Conservation (phyloP, 1,140 invertebrate species). For the Drosophila nasuta region DNA sequence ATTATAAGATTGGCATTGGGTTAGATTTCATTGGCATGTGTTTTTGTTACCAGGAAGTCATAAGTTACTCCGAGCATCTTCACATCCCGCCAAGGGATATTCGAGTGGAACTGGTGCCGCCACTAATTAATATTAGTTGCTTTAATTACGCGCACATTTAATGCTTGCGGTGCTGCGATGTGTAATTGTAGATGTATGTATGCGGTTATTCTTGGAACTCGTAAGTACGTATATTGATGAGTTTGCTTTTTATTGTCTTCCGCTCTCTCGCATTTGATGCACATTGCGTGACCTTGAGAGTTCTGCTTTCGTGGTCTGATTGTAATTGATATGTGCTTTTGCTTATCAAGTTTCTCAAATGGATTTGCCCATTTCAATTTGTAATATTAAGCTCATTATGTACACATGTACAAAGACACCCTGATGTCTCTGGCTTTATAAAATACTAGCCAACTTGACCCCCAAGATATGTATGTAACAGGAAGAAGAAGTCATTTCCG, state of each 20-base stretch:
- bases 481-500: too few species aligned
- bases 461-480: too few species aligned
- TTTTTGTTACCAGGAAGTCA: slow-evolving; percentile 38
- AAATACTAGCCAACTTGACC: too few species aligned
- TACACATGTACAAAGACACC: not conserved
- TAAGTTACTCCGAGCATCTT: slow-evolving; percentile 4
- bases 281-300: slow-evolving; percentile 19
- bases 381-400: not conserved
- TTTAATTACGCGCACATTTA: slow-evolving; percentile 61
- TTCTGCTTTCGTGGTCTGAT: not conserved
- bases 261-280: not conserved
- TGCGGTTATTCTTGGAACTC: not conserved
- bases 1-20: slow-evolving; percentile 35
- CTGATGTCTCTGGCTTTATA: not conserved
- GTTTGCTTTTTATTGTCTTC: slow-evolving; percentile 7
- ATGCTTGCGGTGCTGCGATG: not conserved
- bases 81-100: slow-evolving; percentile 1
- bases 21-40: slow-evolving; percentile 59
- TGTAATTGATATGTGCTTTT: slow-evolving; percentile 14
- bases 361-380: not conserved
- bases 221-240: slow-evolving; percentile 14
- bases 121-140: slow-evolving; percentile 74
- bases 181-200: not conserved
- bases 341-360: slow-evolving; percentile 2
- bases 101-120: slow-evolving; percentile 11